Evolutionary conservation across 2,113 vertebrate species (phyloP), one percentile per base, ranked within the genome.

Genomic region (Terrapene triunguis): DNA sequence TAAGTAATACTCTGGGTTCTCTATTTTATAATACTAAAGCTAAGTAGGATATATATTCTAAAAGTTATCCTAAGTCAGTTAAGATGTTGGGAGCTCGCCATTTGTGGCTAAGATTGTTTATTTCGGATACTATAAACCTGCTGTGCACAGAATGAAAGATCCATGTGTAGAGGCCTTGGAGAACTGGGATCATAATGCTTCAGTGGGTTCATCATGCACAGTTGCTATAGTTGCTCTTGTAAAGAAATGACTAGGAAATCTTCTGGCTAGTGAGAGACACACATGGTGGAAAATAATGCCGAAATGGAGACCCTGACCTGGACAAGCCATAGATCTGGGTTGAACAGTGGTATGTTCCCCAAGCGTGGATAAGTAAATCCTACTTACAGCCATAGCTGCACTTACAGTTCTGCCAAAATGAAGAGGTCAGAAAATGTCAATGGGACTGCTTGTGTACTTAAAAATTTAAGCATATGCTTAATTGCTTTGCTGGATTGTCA

Each of bases 1-100:
- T 4, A 2, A 55, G n/a, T 57, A 88, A 93, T 87, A 82, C 79
- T 80, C 83, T 65, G 53, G 8, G 44, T 89, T 69, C 24, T 89
- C 57, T 55, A 92, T 94, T 83, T 83, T 55, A 93, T 88, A 51
- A 44, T 94, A 89, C 93, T 94, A 94, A 93, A 94, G 62, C 11
- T 50, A 83, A 91, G 85, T 19, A 94, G 4, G 10, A 84, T 55
- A 24, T 55, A 24, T 55, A 59, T 59, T 57, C 8, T 25, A 57
- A 54, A 19, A 25, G 24, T 59, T 59, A 59, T 5, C 57, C 10
- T 59, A 59, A 55, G 54, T 55, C 22, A 57, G 12, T 84, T 87
- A 72, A 62, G 25, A 11, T 55, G 10, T 47, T 89, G 50, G 48
- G 85, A 82, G 2, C 13, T n/a, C 22, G 10, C 1, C 14, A 11